These are phyloP conservation scores for Hydrochoerus hydrochaeris DNA, from an alignment of 2,113 vertebrate species.

Conservation along the genomic window DNA sequence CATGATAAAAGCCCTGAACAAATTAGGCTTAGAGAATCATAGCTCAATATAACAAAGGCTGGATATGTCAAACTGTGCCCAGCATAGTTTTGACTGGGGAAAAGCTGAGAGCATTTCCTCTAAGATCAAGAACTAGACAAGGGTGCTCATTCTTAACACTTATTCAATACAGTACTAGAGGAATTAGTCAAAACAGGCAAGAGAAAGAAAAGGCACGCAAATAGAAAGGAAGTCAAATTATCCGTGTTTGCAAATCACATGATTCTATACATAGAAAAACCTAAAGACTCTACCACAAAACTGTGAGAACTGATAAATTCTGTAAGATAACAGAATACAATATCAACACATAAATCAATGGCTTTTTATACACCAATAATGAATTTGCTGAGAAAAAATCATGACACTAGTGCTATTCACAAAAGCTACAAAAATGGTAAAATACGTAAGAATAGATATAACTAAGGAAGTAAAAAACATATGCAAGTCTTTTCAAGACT, in stretches of 20 bases:
- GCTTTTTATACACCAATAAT: not conserved
- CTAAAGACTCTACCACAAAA: not conserved
- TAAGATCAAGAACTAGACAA: not conserved
- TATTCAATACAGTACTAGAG: not conserved
- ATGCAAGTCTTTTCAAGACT: not conserved
- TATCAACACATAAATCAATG: not conserved
- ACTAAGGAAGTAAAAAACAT: not conserved
- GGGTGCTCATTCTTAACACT: not conserved
- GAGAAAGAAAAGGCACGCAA: not conserved
- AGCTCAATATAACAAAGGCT: not conserved
- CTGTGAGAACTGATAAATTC: not conserved
- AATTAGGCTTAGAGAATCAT: not conserved
- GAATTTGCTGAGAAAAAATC: not conserved
- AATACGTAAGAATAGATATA: not conserved
- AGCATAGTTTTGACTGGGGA: not conserved
- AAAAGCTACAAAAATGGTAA: not conserved
- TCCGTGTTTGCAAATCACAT: not conserved
- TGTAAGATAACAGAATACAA: not conserved
- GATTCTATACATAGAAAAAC: not conserved
- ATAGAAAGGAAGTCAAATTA: not conserved
- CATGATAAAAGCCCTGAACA: not conserved
- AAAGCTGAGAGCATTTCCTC: not conserved
- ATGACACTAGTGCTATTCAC: not conserved
- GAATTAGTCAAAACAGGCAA: not conserved
- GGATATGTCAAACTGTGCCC: not conserved